These are phyloP conservation scores for Ophion slaviceki DNA, from an alignment of 2,888 invertebrate genomes.

Conservation along the genomic window DNA sequence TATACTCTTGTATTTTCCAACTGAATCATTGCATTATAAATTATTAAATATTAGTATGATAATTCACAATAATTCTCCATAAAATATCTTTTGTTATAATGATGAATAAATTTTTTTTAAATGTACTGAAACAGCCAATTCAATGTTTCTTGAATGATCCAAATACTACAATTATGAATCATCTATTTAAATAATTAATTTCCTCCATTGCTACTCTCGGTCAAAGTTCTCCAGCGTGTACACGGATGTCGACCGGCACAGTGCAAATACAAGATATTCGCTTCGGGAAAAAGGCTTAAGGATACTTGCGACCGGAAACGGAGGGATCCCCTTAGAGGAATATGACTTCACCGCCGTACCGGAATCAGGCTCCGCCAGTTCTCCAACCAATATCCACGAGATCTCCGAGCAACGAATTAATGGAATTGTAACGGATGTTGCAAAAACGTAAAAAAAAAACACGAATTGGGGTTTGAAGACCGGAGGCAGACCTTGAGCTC, in stretches of 20 bases:
- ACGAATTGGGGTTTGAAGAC: not conserved
- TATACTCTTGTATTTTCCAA: too few relatives aligned
- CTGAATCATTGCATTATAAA: too few relatives aligned
- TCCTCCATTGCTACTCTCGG: not conserved
- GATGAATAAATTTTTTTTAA: not conserved
- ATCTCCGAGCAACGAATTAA: conserved; percentile 61
- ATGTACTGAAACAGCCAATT: not conserved
- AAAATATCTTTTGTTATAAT: too few relatives aligned
- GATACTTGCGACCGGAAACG: not conserved
- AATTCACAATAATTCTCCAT: too few relatives aligned
- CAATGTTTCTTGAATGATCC: not conserved
- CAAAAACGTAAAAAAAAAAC: conserved; percentile 2
- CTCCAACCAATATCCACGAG: conserved; percentile 49
- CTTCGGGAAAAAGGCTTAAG: conserved; percentile 6
- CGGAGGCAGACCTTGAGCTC: not conserved
- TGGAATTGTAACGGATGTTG: conserved; percentile 40
- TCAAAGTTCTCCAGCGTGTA: conserved; percentile 3
- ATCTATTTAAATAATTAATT: not conserved
- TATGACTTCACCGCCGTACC: conserved; percentile 14
- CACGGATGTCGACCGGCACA: conserved; percentile 19
- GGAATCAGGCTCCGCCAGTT: not conserved
- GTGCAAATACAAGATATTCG: conserved; percentile 39
- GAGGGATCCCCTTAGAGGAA: conserved; percentile 37
- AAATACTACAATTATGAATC: not conserved
- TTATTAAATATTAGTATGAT: too few relatives aligned